Percentiles rank a stretch among this genome's conserved stretches.
Evolutionary conservation across 2,888 invertebrate species (phyloP).

Genomic region (Erynnis tages): DNA sequence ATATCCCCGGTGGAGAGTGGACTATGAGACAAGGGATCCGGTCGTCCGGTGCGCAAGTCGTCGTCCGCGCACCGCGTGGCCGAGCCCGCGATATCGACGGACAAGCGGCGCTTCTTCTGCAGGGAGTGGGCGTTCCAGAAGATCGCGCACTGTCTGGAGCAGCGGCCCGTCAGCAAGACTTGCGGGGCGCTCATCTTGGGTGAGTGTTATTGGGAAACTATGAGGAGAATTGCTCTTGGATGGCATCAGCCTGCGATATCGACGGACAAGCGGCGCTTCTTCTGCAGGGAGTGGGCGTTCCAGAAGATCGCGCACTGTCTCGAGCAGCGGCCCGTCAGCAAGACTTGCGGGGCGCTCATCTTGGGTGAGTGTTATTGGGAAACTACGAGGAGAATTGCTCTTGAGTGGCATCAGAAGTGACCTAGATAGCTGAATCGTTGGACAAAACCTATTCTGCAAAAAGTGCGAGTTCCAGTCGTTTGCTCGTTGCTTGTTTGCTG

Average conservation of each 20-base stretch:
- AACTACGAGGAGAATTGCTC: no score
- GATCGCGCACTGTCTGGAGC: constrained; percentile 94
- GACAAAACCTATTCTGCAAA: not conserved
- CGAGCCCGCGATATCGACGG: constrained; percentile 70
- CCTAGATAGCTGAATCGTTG: no score
- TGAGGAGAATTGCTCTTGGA: no score
- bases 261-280: constrained; percentile 56
- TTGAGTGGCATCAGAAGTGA: no score
- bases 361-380: constrained; percentile 82
- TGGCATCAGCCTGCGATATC: no score
- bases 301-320: no score
- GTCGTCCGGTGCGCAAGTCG: constrained; percentile 68
- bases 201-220: constrained; percentile 37
- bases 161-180: constrained; percentile 90
- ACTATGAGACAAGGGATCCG: no score
- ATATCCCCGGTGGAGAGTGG: no score
- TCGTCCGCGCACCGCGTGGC: constrained; percentile 65
- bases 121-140: constrained; percentile 98
- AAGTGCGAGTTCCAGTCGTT: no score
- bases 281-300: not conserved
- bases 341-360: constrained; percentile 93
- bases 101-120: constrained; percentile 91
- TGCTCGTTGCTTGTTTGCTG: no score
- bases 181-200: constrained; percentile 94
- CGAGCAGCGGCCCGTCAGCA: constrained; percentile 92